Conservation (phyloP, 2,113 vertebrate genomes). For the Alaudala cheleensis region DNA sequence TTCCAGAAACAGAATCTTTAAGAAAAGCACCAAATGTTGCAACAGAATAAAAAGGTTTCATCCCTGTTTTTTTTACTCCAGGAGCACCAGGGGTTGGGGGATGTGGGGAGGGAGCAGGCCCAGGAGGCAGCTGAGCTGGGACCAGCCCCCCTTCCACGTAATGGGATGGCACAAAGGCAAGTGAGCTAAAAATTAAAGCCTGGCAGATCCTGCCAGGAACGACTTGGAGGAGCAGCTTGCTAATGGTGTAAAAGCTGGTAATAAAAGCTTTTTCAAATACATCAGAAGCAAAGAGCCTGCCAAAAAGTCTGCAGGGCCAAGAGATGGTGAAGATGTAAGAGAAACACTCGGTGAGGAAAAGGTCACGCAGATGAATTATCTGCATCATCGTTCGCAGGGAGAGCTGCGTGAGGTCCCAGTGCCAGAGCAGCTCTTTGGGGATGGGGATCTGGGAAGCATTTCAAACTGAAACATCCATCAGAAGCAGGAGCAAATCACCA, state of each 20-base stretch:
- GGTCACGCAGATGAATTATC: slow-evolving; percentile 54
- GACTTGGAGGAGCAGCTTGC: slow-evolving; percentile 63
- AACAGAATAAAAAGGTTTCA: background rate
- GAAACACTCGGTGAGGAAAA: slow-evolving; percentile 42
- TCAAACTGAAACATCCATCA: slow-evolving; percentile 15
- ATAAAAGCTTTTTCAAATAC: slow-evolving; percentile 67
- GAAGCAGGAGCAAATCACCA: background rate
- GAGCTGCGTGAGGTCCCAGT: background rate
- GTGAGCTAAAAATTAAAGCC: slow-evolving; percentile 58
- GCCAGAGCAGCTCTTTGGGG: background rate
- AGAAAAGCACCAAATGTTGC: background rate
- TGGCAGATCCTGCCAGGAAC: slow-evolving; percentile 43
- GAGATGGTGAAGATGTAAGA: slow-evolving; percentile 53
- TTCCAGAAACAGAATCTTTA: background rate
- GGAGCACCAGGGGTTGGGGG: background rate
- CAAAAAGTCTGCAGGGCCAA: slow-evolving; percentile 57
- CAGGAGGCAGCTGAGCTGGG: background rate
- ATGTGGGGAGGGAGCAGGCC: background rate
- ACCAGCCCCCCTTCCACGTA: background rate
- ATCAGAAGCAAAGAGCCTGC: slow-evolving; percentile 62
- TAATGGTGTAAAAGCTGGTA: slow-evolving; percentile 65
- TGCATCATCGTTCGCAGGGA: background rate
- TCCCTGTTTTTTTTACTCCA: background rate
- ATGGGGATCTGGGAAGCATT: slow-evolving; percentile 13
- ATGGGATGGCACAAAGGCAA: background rate